These are phyloP conservation scores for Holacanthus passer DNA, from an alignment of 2,113 vertebrate genomes.

Conservation along the genomic window DNA sequence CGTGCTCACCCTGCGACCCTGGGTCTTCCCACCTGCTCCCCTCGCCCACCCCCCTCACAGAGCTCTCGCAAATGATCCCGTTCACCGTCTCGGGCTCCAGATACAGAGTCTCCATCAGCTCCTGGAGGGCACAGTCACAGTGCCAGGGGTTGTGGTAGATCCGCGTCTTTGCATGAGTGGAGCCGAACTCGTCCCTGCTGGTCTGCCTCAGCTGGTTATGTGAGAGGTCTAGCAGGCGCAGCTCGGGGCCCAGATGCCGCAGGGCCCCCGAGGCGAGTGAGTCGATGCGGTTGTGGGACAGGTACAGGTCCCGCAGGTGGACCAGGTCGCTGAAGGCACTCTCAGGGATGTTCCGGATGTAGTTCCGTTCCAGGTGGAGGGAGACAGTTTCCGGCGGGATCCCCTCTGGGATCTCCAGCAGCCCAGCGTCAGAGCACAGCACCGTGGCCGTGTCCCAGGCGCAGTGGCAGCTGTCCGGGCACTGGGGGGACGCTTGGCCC, in stretches of 20 bases:
- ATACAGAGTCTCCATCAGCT: slow-evolving; percentile 84
- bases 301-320: slow-evolving; percentile 83
- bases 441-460: slow-evolving; percentile 80
- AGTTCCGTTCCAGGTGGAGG: slow-evolving; percentile 86
- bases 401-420: slow-evolving; percentile 81
- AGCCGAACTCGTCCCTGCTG: slow-evolving; percentile 79
- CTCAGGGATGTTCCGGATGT: slow-evolving; percentile 82
- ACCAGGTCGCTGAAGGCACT: slow-evolving; percentile 80
- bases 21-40: slow-evolving; percentile 83
- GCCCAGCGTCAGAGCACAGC: slow-evolving; percentile 78
- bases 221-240: slow-evolving; percentile 85
- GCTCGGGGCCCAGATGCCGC: slow-evolving; percentile 78
- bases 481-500: slow-evolving; percentile 55
- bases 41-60: slow-evolving; percentile 79
- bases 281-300: slow-evolving; percentile 86
- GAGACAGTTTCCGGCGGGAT: slow-evolving; percentile 81
- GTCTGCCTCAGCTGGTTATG: slow-evolving; percentile 83
- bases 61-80: slow-evolving; percentile 85
- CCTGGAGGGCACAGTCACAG: slow-evolving; percentile 86
- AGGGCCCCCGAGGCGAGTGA: slow-evolving; percentile 80
- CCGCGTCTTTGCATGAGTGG: slow-evolving; percentile 81
- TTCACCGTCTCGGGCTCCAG: slow-evolving; percentile 82
- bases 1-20: slow-evolving; percentile 72
- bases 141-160: slow-evolving; percentile 88
- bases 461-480: slow-evolving; percentile 78